phyloP scores from a whole-genome alignment of 1,140 invertebrate genomes.

The Trissolcus basalis region DNA sequence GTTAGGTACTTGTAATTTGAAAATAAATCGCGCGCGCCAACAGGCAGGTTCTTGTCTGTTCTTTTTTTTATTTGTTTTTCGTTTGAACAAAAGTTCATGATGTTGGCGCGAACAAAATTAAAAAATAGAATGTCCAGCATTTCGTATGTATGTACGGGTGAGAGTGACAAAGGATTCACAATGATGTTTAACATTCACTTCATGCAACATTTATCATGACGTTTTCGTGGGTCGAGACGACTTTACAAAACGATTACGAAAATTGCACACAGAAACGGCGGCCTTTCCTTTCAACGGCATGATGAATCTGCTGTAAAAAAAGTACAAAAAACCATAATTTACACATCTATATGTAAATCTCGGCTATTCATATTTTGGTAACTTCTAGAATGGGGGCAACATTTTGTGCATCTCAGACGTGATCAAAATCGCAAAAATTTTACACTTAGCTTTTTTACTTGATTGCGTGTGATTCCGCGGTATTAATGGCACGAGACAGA shows the following conservation, averaged over 20 bases:
- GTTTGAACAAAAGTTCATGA: slow-evolving; percentile 13
- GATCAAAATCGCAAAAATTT: too few species aligned
- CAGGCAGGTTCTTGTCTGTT: too few species aligned
- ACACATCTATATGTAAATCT: too few species aligned
- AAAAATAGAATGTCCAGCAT: slow-evolving; percentile 32
- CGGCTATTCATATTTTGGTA: too few species aligned
- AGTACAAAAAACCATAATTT: slow-evolving; percentile 18
- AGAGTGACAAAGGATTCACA: slow-evolving; percentile 56
- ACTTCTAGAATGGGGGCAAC: too few species aligned
- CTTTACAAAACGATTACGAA: slow-evolving; percentile 49
- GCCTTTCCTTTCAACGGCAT: slow-evolving; percentile 1
- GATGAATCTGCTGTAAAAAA: slow-evolving; percentile 24
- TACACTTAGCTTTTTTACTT: too few species aligned
- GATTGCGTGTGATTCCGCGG: too few species aligned
- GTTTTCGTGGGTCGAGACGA: slow-evolving; percentile 60
- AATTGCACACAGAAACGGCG: slow-evolving; percentile 31
- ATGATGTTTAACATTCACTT: slow-evolving; percentile 65
- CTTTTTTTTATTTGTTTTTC: not conserved
- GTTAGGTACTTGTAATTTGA: slow-evolving; percentile 6
- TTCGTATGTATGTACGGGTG: slow-evolving; percentile 41
- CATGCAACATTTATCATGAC: slow-evolving; percentile 67
- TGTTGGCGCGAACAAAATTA: too few species aligned
- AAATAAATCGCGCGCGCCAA: not conserved
- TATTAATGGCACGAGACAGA: too few species aligned
- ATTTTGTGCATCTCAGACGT: too few species aligned